Evolutionary conservation across 2,797 vertebrate species (phyloP).

Genomic region (Tapirus indicus): DNA sequence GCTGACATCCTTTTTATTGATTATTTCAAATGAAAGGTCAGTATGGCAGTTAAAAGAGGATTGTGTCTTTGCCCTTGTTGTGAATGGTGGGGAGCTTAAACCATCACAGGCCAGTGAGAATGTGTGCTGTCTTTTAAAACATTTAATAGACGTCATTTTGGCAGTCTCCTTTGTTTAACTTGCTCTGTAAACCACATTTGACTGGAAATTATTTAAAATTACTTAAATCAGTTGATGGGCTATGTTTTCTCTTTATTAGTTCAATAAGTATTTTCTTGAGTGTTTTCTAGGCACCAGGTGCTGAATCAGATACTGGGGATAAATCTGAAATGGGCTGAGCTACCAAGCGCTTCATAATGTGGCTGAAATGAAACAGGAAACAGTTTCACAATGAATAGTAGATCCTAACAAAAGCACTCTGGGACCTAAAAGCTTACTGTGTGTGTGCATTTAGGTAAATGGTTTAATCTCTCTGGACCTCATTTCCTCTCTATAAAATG

Average conservation of each 20-base stretch:
- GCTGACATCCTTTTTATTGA: constrained; percentile 16
- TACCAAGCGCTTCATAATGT: not conserved
- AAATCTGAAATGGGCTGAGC: not conserved
- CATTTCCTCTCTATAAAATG: not conserved
- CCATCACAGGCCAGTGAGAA: not conserved
- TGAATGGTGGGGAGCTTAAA: not conserved
- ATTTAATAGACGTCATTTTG: not conserved
- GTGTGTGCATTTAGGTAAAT: not conserved
- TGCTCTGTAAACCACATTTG: not conserved
- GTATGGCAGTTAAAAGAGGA: not conserved
- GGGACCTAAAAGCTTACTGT: not conserved
- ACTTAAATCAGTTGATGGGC: not conserved
- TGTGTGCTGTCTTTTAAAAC: not conserved
- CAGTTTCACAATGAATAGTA: not conserved
- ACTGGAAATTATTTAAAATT: constrained; percentile 38
- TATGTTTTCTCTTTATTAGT: constrained; percentile 23
- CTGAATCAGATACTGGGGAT: not conserved
- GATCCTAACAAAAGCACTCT: not conserved
- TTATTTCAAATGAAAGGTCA: constrained; percentile 13
- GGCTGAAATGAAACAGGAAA: constrained; percentile 25
- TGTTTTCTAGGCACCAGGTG: not conserved
- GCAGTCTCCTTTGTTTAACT: not conserved
- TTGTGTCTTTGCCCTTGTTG: not conserved
- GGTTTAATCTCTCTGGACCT: not conserved
- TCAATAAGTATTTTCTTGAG: constrained; percentile 6